Conservation (phyloP, 2,797 vertebrate species). For the Pangasius krempfi region DNA sequence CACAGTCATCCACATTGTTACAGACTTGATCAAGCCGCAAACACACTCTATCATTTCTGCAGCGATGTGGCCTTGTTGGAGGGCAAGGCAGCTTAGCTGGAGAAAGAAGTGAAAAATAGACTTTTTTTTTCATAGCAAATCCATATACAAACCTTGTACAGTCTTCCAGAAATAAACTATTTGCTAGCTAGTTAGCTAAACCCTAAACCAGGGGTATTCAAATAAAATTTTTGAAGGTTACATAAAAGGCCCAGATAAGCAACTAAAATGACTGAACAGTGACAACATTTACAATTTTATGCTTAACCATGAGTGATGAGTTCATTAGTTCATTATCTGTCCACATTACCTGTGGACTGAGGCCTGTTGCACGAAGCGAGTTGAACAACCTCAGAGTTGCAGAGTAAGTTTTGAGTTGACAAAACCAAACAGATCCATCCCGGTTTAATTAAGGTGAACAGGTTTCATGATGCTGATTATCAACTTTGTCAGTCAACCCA, state of each 20-base stretch:
- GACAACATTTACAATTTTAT: neutral
- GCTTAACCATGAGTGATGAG: neutral
- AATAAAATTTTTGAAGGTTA: too few species aligned
- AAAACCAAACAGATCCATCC: too few species aligned
- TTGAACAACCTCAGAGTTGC: too few species aligned
- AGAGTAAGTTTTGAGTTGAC: too few species aligned
- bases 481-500: too few species aligned
- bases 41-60: slow-evolving; percentile 92
- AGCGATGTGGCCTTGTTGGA: slow-evolving; percentile 87
- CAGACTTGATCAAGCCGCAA: slow-evolving; percentile 87
- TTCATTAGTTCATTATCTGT: neutral
- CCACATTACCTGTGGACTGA: too few species aligned
- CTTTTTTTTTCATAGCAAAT: slow-evolving; percentile 3
- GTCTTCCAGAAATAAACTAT: neutral
- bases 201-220: neutral
- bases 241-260: neutral
- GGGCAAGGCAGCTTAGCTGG: slow-evolving; percentile 90
- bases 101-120: slow-evolving; percentile 45
- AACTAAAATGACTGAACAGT: neutral
- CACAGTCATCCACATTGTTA: slow-evolving; percentile 92
- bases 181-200: neutral
- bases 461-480: too few species aligned
- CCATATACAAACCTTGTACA: neutral
- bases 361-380: too few species aligned
- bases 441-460: too few species aligned